These are phyloP conservation scores for Carettochelys insculpta DNA, from an alignment of 2,113 vertebrate genomes.

Conservation along the genomic window DNA sequence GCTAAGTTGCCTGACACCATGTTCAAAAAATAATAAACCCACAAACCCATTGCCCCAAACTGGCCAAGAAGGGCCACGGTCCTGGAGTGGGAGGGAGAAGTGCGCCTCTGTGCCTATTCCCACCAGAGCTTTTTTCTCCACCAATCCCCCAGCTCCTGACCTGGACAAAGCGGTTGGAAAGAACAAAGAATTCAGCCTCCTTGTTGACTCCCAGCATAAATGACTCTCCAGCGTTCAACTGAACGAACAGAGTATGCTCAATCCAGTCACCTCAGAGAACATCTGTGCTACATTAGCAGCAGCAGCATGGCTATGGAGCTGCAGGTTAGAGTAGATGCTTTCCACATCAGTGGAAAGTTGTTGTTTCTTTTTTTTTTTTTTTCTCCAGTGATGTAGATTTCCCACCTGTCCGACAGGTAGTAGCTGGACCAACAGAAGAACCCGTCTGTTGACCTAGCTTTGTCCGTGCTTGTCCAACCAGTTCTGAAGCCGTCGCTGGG, in stretches of 20 bases:
- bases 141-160: background rate
- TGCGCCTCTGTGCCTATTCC: background rate
- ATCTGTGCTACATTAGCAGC: background rate
- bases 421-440: background rate
- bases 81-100: background rate
- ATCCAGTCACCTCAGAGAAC: fast-evolving
- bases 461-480: too few relatives aligned
- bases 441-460: background rate
- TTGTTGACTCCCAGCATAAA: background rate
- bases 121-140: fast-evolving
- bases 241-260: background rate
- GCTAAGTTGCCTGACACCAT: background rate
- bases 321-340: background rate
- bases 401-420: background rate
- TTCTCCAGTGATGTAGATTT: background rate
- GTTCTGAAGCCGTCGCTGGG: too few relatives aligned
- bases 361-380: background rate
- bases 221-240: background rate
- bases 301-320: background rate
- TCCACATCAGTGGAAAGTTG: background rate
- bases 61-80: fast-evolving
- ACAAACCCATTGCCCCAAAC: background rate
- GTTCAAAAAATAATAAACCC: fast-evolving
- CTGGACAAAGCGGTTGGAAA: background rate
- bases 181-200: background rate